Evolutionary conservation across 2,113 vertebrate genomes (phyloP).

Genomic region (Erinaceus europaeus): DNA sequence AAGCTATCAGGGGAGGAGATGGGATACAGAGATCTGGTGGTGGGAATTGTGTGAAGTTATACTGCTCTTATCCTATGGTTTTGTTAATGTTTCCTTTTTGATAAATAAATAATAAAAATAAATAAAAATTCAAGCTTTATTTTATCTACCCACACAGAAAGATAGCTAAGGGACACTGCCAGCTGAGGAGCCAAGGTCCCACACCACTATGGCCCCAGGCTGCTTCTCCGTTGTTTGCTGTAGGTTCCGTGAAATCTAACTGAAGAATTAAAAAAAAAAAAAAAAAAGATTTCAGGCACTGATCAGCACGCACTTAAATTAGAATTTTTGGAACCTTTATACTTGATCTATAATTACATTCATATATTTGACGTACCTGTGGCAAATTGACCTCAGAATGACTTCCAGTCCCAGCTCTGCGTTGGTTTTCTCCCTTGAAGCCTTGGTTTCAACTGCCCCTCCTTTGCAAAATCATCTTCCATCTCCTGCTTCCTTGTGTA

Average conservation of each 20-base stretch:
- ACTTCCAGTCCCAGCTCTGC: rapidly evolving
- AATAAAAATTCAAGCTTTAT: too few relatives aligned
- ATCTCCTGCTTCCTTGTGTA: neutral
- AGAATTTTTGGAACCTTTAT: neutral
- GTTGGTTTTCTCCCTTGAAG: neutral
- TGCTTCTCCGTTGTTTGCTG: too few relatives aligned
- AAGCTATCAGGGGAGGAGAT: too few relatives aligned
- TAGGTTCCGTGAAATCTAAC: neutral
- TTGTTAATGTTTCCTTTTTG: too few relatives aligned
- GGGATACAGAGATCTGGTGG: too few relatives aligned
- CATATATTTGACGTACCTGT: rapidly evolving
- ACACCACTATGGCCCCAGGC: neutral
- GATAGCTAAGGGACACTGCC: neutral
- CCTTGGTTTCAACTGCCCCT: neutral
- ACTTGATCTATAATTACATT: neutral
- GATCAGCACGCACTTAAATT: neutral
- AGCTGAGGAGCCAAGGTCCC: neutral
- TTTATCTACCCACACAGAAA: neutral
- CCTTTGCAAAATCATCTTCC: neutral
- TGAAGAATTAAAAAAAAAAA: neutral
- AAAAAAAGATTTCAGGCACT: neutral
- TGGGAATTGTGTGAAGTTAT: too few relatives aligned
- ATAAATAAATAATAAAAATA: too few relatives aligned
- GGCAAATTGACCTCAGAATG: neutral
- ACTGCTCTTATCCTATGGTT: too few relatives aligned